A percentile compares a stretch with the other conserved stretches of the same genome.
Conservation (phyloP, 2,113 vertebrate genomes). For the Acrocephalus kingi region DNA sequence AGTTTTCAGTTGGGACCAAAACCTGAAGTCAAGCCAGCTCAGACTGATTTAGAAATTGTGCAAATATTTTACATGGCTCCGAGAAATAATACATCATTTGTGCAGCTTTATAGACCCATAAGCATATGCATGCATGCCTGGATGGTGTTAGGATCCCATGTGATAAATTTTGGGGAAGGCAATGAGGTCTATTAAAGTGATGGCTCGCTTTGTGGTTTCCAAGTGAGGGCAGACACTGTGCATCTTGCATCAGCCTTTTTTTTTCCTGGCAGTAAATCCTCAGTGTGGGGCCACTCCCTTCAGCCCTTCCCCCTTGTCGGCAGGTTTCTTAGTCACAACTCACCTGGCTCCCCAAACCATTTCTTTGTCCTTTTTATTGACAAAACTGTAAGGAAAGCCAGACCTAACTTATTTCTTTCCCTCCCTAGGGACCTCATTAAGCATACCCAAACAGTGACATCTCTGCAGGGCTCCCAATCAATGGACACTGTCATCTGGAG, state of each 20-base stretch:
- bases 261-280: not conserved
- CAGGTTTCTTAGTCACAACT: not conserved
- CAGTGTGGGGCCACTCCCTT: not conserved
- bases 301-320: not conserved
- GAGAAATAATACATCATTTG: not conserved
- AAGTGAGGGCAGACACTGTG: not conserved
- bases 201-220: not conserved
- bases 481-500: not conserved
- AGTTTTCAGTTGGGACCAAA: not conserved
- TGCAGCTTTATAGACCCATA: not conserved
- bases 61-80: constrained; percentile 32
- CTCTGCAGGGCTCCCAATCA: not conserved
- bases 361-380: not conserved
- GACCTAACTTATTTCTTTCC: not conserved
- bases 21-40: not conserved
- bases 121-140: not conserved
- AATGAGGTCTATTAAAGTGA: not conserved
- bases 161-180: not conserved
- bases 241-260: not conserved
- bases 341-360: not conserved
- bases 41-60: constrained; percentile 1
- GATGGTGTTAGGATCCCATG: not conserved
- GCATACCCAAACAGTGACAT: not conserved
- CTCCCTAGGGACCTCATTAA: not conserved
- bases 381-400: not conserved